Evolutionary conservation across 2,113 vertebrate species (phyloP).

Genomic region (Sebastes fasciatus): DNA sequence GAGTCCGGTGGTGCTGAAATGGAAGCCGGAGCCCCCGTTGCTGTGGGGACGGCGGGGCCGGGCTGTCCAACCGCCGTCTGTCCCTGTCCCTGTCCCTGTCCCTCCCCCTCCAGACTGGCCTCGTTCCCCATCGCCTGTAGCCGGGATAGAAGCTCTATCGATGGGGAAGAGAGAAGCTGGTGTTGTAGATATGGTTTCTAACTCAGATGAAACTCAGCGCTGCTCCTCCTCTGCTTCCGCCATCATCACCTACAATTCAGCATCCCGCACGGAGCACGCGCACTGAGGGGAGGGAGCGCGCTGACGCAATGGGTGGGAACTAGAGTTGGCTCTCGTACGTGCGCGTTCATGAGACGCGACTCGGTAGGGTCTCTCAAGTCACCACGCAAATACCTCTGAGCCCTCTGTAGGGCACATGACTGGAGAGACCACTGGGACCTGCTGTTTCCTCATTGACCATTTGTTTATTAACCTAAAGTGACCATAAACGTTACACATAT

Average conservation of each 20-base stretch:
- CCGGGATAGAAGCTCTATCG: conserved; percentile 62
- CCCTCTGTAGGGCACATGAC: conserved; percentile 22
- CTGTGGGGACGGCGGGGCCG: conserved; percentile 80
- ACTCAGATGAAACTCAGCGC: conserved; percentile 83
- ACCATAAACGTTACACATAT: not conserved
- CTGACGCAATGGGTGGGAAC: conserved; percentile 81
- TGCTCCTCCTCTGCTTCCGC: conserved; percentile 88
- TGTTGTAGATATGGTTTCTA: conserved; percentile 71
- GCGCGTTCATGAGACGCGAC: conserved; percentile 62
- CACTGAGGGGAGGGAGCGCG: conserved; percentile 79
- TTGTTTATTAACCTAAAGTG: conserved; percentile 4
- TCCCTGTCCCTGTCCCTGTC: conserved; percentile 80
- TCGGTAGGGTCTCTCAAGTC: conserved; percentile 45
- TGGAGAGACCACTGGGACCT: conserved; percentile 38
- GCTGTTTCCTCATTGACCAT: not conserved
- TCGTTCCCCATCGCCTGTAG: conserved; percentile 85
- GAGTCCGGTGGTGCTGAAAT: conserved; percentile 88
- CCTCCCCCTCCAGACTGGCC: conserved; percentile 85
- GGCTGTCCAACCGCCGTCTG: conserved; percentile 77
- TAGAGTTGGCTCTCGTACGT: conserved; percentile 58
- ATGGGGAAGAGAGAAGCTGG: conserved; percentile 65
- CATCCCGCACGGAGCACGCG: conserved; percentile 85
- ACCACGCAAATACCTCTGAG: conserved; percentile 49
- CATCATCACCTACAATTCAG: conserved; percentile 87
- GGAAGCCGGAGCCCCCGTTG: conserved; percentile 83